phyloP scores from a whole-genome alignment of 2,113 vertebrate genomes.

The Carollia perspicillata region DNA sequence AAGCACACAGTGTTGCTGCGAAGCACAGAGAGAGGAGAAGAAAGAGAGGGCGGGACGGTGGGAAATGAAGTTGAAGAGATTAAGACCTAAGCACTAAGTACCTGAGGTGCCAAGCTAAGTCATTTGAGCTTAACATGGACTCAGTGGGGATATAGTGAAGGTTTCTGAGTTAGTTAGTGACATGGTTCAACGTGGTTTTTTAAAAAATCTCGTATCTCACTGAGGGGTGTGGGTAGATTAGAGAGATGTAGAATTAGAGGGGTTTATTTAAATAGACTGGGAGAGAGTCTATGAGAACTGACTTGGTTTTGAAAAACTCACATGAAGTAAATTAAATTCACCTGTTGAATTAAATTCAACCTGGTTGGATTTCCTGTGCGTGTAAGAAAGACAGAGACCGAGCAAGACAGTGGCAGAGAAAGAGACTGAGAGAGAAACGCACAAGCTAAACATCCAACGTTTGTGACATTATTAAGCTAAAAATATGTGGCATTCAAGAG shows the following conservation, averaged over 20 bases:
- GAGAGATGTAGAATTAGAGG: neutral
- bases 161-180: neutral
- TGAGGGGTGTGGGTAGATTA: neutral
- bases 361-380: neutral
- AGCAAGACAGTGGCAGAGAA: neutral
- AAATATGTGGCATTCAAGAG: neutral
- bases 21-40: neutral
- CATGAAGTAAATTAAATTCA: neutral
- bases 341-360: no score
- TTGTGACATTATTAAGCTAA: neutral
- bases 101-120: neutral
- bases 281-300: neutral
- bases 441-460: neutral
- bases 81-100: neutral
- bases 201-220: neutral
- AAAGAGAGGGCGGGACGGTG: neutral
- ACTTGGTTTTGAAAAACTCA: conserved; percentile 14
- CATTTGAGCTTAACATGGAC: neutral
- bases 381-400: neutral
- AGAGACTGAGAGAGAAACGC: neutral
- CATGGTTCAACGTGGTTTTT: neutral
- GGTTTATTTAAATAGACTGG: neutral
- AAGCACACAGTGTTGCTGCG: neutral
- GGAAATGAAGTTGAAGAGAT: neutral
- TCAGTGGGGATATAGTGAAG: neutral